Conservation (phyloP, 2,113 vertebrate species). For the Thalassarche chlororhynchos region DNA sequence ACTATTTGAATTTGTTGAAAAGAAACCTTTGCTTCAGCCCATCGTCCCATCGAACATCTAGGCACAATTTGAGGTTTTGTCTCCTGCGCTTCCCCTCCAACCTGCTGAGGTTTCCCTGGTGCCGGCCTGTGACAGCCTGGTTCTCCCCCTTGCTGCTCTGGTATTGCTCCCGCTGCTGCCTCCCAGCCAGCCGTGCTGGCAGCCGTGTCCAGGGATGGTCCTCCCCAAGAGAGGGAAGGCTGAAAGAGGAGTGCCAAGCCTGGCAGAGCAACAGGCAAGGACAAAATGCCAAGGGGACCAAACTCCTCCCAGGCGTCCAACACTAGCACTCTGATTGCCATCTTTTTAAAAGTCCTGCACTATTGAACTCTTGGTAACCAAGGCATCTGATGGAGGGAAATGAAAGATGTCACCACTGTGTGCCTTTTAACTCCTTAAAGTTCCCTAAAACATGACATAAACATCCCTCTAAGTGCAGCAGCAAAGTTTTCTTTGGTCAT, state of each 20-base stretch:
- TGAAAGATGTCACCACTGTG: not conserved
- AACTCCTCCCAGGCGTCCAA: not conserved
- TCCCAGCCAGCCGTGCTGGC: not conserved
- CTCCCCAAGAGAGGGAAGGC: not conserved
- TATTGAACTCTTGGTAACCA: not conserved
- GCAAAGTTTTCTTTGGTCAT: not conserved
- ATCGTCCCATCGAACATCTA: not conserved
- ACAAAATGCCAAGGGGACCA: not conserved
- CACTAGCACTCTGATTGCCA: rapidly evolving
- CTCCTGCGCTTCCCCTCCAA: not conserved
- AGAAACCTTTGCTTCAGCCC: not conserved
- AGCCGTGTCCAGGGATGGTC: rapidly evolving
- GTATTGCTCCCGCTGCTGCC: not conserved
- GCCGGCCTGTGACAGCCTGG: not conserved
- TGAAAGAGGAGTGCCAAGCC: not conserved
- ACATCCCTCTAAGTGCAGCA: not conserved
- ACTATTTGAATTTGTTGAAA: not conserved
- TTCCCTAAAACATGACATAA: not conserved
- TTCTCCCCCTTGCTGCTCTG: not conserved
- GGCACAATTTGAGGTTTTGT: not conserved
- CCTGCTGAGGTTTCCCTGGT: not conserved
- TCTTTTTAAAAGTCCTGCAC: not conserved
- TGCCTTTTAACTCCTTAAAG: not conserved
- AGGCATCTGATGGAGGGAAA: not conserved
- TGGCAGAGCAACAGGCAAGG: not conserved